Base-by-base conservation (phyloP, 2,113 vertebrate species). In the Boulengeromyrus knoepffleri region DNA sequence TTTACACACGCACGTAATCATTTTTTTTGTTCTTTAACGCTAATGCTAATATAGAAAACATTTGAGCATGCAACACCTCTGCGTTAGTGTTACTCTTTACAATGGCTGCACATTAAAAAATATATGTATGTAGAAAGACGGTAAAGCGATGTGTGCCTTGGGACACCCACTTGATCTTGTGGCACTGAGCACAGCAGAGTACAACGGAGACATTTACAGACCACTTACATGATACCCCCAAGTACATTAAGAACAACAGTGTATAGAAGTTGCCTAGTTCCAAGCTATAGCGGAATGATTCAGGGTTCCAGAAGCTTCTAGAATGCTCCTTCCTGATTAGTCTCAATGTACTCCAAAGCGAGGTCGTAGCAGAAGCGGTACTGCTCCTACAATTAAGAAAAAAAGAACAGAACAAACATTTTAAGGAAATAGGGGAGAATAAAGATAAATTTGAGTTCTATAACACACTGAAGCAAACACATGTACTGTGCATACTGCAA, bases 311-410 rank as follows among this genome's bases (percentile, higher is more conserved):
- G 49, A 56, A 50, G 39, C 42, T 56, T 88, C 85, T 42, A 52
- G 90, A 84, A 84, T 87, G 80, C 24, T 52, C 88, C 91, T 86
- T 88, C 90, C 90, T 0, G 92, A 94, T 96, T 99, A 99, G 97
- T 97, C 91, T 99, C 99, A 90, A 99, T 96, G 94, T 98, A 99
- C 93, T 99, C 99, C 96, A 99, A 93, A 0, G 98, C 96, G 77
- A 99, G 96, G 49, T 99, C 99, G 0, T 99, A 99, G 94, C 98
- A 99, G 96, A 99, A 99, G n/a, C 99, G 97, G 92, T 99, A 99
- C 92, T 99, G 99, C 90, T 99, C 99, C 99, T 99, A 93, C 15
- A 90, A 86, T 84, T 21, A 83, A 89, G 21, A 27, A 80, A 17
- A n/a, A 36, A 53, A 19, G 3, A 88, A 62, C 5, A 9, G 5